Percentiles rank a stretch among this genome's conserved stretches.
Evolutionary conservation across 2,797 vertebrate species (phyloP).

Genomic region (Forpus xanthops): DNA sequence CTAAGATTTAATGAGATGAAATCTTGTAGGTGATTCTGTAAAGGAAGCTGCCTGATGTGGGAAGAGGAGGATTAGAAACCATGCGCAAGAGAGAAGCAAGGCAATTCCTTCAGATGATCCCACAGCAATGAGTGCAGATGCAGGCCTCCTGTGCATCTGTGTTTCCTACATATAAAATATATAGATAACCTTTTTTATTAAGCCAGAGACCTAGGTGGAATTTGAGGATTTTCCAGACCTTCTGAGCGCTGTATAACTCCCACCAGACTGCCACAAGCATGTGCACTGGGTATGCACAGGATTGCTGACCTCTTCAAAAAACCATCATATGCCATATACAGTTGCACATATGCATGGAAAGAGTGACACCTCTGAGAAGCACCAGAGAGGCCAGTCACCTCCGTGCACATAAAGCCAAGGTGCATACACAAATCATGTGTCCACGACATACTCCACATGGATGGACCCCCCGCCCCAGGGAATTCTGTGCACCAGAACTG

Average conservation of each 20-base stretch:
- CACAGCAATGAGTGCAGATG: background rate
- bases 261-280: background rate
- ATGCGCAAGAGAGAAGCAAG: fast-evolving
- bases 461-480: fast-evolving
- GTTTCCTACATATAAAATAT: background rate
- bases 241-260: background rate
- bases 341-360: background rate
- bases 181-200: background rate
- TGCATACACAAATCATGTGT: background rate
- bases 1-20: background rate
- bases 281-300: background rate
- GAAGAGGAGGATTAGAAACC: background rate
- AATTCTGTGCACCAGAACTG: background rate
- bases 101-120: background rate
- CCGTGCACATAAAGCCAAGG: background rate
- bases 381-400: background rate
- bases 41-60: background rate
- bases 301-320: background rate
- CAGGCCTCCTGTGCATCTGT: background rate
- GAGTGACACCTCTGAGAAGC: background rate
- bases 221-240: background rate
- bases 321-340: background rate
- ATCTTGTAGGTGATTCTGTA: background rate
- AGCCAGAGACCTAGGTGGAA: background rate
- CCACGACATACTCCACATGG: fast-evolving